Percentiles rank a stretch among this genome's conserved stretches.
Evolutionary conservation across 2,888 invertebrate species (phyloP).

Genomic region (Lasioglossum zephyrum): DNA sequence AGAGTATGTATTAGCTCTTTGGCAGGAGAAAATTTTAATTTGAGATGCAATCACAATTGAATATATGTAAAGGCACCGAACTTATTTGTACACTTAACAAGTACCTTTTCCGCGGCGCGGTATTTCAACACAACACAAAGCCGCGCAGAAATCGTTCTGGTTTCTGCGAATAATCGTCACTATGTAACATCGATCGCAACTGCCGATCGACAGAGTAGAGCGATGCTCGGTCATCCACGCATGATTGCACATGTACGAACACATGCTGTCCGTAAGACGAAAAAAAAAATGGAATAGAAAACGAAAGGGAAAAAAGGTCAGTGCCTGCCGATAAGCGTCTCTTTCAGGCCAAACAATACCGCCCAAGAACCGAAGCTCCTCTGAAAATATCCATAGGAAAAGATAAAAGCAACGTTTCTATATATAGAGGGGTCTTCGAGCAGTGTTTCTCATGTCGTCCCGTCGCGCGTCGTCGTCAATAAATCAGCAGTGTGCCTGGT

Average conservation of each 20-base stretch:
- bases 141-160: constrained; percentile 24
- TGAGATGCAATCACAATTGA: no score
- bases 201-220: constrained; percentile 16
- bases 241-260: not conserved
- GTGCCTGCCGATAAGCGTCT: constrained; percentile 31
- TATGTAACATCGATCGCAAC: constrained; percentile 6
- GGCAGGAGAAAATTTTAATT: no score
- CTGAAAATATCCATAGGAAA: constrained; percentile 74
- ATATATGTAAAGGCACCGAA: no score
- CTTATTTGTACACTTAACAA: no score
- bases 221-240: not conserved
- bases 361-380: constrained; percentile 58
- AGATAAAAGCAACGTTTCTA: constrained; percentile 73
- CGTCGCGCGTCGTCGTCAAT: constrained; percentile 27
- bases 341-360: constrained; percentile 64
- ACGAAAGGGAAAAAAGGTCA: constrained; percentile 12
- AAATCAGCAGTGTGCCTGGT: constrained; percentile 43
- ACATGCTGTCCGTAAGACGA: not conserved
- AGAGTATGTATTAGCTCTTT: no score
- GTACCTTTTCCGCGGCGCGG: not conserved
- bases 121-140: not conserved
- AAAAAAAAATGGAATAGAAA: constrained; percentile 13
- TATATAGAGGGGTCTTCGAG: constrained; percentile 69
- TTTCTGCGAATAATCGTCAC: constrained; percentile 15
- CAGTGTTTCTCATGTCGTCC: constrained; percentile 67